Evolutionary conservation across 2,113 vertebrate species (phyloP).

Genomic region (Dissostichus mawsoni): DNA sequence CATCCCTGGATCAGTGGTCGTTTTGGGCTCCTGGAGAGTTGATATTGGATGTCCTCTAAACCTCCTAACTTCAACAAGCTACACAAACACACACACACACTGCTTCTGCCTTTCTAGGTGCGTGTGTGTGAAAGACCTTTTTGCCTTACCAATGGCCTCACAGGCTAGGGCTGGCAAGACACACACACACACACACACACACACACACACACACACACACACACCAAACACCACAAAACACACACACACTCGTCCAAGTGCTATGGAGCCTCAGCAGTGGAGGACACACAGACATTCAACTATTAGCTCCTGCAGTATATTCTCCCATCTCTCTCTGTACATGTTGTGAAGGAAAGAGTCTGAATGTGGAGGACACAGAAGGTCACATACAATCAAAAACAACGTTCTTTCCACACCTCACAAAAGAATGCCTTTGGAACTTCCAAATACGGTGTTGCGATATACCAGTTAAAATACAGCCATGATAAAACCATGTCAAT

Average conservation of each 20-base stretch:
- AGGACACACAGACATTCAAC: conserved; percentile 9
- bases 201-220: no score
- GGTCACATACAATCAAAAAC: conserved; percentile 45
- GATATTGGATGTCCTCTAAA: conserved; percentile 62
- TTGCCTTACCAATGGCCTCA: conserved; percentile 32
- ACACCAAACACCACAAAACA: no score
- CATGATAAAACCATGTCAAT: no score
- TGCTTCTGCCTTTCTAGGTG: neutral
- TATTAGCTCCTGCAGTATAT: neutral
- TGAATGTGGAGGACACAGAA: conserved; percentile 24
- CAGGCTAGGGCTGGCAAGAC: conserved; percentile 26
- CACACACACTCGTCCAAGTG: neutral
- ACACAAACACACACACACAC: neutral
- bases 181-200: conserved; percentile 13
- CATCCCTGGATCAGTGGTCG: conserved; percentile 28
- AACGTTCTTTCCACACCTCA: conserved; percentile 20
- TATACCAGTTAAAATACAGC: no score
- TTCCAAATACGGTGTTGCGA: no score
- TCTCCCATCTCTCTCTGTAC: conserved; percentile 6
- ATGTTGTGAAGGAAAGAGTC: conserved; percentile 16
- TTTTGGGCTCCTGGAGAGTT: conserved; percentile 40
- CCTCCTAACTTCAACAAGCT: conserved; percentile 34
- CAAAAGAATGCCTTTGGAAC: conserved; percentile 36
- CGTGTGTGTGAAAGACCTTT: conserved; percentile 2
- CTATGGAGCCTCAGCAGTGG: neutral